Evolutionary conservation across 2,113 vertebrate species (phyloP).

Genomic region (Chloropsis cyanopogon): DNA sequence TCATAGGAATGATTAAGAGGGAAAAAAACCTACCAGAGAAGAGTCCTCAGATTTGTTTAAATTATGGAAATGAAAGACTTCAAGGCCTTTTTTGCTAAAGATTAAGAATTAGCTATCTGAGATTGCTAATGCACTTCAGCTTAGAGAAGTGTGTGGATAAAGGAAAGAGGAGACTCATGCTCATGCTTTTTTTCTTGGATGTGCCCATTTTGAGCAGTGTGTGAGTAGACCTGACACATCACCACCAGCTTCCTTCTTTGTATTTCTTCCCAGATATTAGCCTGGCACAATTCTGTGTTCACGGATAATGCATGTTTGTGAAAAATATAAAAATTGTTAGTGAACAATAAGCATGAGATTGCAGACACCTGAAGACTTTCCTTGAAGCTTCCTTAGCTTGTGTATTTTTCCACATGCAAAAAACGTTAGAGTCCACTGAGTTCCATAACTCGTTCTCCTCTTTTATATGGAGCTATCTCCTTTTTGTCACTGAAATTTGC

Average conservation of each 20-base stretch:
- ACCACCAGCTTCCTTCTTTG: not conserved
- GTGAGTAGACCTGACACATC: not conserved
- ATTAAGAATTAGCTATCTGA: not conserved
- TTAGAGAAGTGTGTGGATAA: not conserved
- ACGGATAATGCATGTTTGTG: not conserved
- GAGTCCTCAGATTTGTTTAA: slow-evolving; percentile 41
- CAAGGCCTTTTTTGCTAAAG: not conserved
- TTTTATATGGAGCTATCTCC: not conserved
- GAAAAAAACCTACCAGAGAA: slow-evolving; percentile 1
- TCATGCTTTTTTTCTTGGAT: not conserved
- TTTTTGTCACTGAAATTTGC: not conserved
- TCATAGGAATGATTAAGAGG: not conserved
- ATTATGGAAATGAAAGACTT: slow-evolving; percentile 36
- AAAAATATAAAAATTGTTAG: not conserved
- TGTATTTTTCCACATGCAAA: not conserved
- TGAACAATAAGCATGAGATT: not conserved
- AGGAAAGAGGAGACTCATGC: not conserved
- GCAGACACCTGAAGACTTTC: not conserved
- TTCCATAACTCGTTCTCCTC: too few species aligned
- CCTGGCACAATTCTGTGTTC: not conserved
- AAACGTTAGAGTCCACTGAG: not conserved
- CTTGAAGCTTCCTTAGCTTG: not conserved
- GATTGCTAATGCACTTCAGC: not conserved
- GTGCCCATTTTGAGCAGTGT: not conserved
- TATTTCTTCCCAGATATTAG: not conserved